Percentiles rank a stretch among this genome's conserved stretches.
phyloP scores from a whole-genome alignment of 2,888 invertebrate genomes.

The Dorcus parallelipipedus region DNA sequence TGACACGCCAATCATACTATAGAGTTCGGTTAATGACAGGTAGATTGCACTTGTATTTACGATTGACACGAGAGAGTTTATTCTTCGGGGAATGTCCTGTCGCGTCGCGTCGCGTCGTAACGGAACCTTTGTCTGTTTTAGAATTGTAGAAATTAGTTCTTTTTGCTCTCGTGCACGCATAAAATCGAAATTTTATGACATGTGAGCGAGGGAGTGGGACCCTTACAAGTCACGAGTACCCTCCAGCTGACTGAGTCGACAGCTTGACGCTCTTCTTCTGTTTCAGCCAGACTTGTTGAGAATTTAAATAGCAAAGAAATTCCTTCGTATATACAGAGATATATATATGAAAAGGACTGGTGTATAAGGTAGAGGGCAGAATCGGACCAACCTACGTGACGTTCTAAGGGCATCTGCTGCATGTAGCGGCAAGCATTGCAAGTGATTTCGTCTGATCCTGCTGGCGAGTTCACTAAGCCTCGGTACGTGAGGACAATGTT shows the following conservation, averaged over 20 bases:
- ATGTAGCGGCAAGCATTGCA: constrained; percentile 22
- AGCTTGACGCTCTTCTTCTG: constrained; percentile 19
- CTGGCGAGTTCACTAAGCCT: constrained; percentile 23
- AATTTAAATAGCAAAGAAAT: constrained; percentile 21
- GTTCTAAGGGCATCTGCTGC: constrained; percentile 16
- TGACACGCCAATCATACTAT: not conserved
- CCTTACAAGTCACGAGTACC: constrained; percentile 12
- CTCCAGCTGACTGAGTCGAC: constrained; percentile 22
- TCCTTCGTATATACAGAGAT: constrained; percentile 13
- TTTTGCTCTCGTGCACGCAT: constrained; percentile 10
- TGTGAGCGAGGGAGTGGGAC: constrained; percentile 2
- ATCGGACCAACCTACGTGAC: constrained; percentile 7
- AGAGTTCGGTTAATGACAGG: constrained; percentile 26
- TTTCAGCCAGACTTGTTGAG: constrained; percentile 18
- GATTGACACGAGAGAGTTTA: constrained; percentile 3
- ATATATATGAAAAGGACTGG: constrained; percentile 3
- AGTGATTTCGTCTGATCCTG: constrained; percentile 27
- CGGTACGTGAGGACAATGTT: constrained; percentile 27
- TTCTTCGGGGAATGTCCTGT: not conserved
- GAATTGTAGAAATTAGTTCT: not conserved
- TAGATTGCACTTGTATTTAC: constrained; percentile 14
- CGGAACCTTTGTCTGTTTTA: no score
- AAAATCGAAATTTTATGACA: constrained; percentile 21
- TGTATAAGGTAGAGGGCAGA: constrained; percentile 6
- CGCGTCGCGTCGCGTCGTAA: no score